Percentiles rank a stretch among this genome's conserved stretches.
Evolutionary conservation across 2,113 vertebrate species (phyloP).

Genomic region (Pimephales promelas): DNA sequence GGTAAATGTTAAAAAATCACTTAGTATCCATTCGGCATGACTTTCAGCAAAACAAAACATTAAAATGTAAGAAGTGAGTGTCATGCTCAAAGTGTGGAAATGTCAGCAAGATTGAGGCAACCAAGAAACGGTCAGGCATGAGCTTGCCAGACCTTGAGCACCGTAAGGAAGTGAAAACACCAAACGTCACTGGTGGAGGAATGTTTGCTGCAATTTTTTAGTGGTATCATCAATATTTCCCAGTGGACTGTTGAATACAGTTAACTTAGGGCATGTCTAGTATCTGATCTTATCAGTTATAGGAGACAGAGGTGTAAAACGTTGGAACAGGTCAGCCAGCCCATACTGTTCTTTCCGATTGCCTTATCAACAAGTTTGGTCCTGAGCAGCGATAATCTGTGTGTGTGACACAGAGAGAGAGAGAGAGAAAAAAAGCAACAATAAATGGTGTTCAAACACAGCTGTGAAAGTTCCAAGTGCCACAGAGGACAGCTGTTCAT

Average conservation of each 20-base stretch:
- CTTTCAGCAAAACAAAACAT: slow-evolving; percentile 32
- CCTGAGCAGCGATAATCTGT: not conserved
- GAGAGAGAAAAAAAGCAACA: slow-evolving; percentile 38
- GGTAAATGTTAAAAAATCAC: slow-evolving; percentile 56
- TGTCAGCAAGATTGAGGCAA: slow-evolving; percentile 43
- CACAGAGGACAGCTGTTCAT: slow-evolving; percentile 56
- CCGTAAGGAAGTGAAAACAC: not conserved
- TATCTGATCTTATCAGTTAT: slow-evolving; percentile 44
- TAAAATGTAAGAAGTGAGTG: slow-evolving; percentile 54
- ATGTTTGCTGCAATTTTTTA: not conserved
- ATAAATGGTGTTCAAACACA: slow-evolving; percentile 54
- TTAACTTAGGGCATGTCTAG: slow-evolving; percentile 36
- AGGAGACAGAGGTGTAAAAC: slow-evolving; percentile 30
- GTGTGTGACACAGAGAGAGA: slow-evolving; percentile 9
- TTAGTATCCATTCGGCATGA: slow-evolving; percentile 14
- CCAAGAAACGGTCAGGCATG: not conserved
- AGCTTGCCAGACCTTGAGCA: not conserved
- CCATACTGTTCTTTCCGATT: slow-evolving; percentile 28
- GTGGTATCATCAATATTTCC: slow-evolving; percentile 11
- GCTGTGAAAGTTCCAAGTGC: slow-evolving; percentile 32
- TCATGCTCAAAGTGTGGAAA: slow-evolving; percentile 48
- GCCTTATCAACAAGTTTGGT: slow-evolving; percentile 36
- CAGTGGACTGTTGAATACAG: not conserved
- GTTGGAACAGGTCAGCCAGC: slow-evolving; percentile 42
- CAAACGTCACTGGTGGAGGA: not conserved